These are phyloP conservation scores for Spinus pinus DNA, from an alignment of 2,797 vertebrate genomes.

Conservation along the genomic window DNA sequence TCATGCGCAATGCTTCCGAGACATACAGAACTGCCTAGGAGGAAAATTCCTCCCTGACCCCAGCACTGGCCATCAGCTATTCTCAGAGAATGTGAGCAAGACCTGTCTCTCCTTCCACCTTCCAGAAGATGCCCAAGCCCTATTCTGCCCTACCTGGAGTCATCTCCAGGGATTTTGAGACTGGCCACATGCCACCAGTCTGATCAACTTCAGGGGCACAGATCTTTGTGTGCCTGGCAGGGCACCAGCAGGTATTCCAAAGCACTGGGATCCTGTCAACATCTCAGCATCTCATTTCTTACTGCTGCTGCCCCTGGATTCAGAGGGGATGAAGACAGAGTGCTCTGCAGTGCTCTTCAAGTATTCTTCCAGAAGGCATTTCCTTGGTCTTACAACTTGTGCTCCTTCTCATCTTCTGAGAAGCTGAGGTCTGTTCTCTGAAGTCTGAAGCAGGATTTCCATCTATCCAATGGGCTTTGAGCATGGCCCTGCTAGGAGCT, in stretches of 20 bases:
- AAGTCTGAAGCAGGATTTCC: not conserved
- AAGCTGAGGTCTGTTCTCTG: not conserved
- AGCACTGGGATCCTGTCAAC: not conserved
- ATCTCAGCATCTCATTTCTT: not conserved
- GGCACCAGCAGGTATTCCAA: not conserved
- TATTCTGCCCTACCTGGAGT: not conserved
- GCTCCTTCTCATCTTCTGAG: not conserved
- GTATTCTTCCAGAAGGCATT: not conserved
- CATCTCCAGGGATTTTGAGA: not conserved
- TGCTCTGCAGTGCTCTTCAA: not conserved
- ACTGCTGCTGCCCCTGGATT: not conserved
- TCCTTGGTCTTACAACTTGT: not conserved
- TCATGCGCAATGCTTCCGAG: not conserved
- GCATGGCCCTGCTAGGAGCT: not conserved
- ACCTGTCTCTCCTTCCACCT: not conserved
- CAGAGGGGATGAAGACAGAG: not conserved
- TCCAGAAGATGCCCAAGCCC: not conserved
- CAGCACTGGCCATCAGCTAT: not conserved
- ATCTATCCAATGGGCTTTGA: not conserved
- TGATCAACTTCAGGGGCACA: not conserved
- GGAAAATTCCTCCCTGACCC: not conserved
- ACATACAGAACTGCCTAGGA: accelerated
- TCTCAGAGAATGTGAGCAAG: not conserved
- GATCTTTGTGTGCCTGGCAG: not conserved
- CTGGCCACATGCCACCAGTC: too few relatives aligned